Evolutionary conservation across 53 echinoderm and acorn worm species (phyloP), one percentile per base, ranked within the genome.

Genomic region (Stichopus horrens): DNA sequence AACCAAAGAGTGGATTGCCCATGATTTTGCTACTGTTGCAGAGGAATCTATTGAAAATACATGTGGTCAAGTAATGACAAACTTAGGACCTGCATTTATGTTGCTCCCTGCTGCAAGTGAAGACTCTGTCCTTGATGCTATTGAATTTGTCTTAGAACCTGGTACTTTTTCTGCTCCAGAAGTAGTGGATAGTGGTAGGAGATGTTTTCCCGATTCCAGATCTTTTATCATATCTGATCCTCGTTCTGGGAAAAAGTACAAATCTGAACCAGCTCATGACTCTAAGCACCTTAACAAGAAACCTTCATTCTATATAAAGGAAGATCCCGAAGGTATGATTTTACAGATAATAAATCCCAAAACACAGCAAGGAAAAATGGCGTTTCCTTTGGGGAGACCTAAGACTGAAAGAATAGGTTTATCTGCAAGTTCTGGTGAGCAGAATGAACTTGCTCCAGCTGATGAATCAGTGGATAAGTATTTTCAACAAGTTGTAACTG

Each of bases 61-160:
- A 8, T 23, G 87, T 78, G 76, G 77, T 55, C 95, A 95, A 86
- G 86, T 95, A 51, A 89, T 93, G 54, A 95, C 95, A 51, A 88
- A 92, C 21, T 56, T 78, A 56, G 95, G 95, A 16, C 92, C 93
- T 57, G 95, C 95, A 20, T 95, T 87, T 77, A 86, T 86, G n/a
- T 88, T 95, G 9, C 66, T 81, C 53, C 91, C 93, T 76, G 82
- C 89, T 37, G 89, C 87, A 59, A n/a, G 75, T 10, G 54, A 79
- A 16, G 71, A 68, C 7, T 7, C 18, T 18, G 18, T 6, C 7
- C 4, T 68, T 6, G 14, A 9, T 67, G 13, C 18, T 13, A 19
- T n/a, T 7, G 71, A 68, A 68, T 68, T 68, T 68, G 16, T 16
- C 19, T 19, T 68, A 18, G 60, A 59, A 59, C 18, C 71, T 68